Base-by-base conservation (phyloP, 2,797 vertebrate species). In the Pelobates cultripes region DNA sequence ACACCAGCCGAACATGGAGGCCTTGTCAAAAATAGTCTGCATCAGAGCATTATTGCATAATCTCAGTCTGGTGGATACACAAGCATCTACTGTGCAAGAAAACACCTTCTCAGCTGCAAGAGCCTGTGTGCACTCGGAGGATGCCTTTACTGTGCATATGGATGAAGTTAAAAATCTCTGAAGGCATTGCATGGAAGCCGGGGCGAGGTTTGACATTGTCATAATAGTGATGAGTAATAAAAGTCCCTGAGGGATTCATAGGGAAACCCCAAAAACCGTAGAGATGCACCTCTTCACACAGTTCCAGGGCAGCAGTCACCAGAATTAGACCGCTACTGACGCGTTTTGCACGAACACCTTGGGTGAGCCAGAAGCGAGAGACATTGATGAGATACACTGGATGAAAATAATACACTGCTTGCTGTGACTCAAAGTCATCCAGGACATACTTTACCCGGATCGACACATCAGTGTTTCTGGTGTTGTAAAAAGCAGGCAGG, bases 181-280 rank as follows among this genome's bases (percentile, higher is more conserved):
- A 94, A 67, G 98, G 97, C 98, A 99, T 99, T 3, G 97, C 97
- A 0, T 99, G 98, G 90, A 99, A 99, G 79, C 98, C 98, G 0
- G 98, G 98, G 1, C 97, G 94, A 5, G 98, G 98, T 91, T 99
- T 99, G 88, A 99, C 95, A 4, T 99, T 98, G 94, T 99, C 98
- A 0, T 99, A 99, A 90, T 99, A 99, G 83, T 99, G 98, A 86
- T 99, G 98, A 4, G 97, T 98, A 88, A 98, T 96, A 89, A 96
- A 97, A 89, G 96, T 93, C 81, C 98, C 97, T 0, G 95, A 94
- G 83, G 97, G 97, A 92, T 97, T 97, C 97, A 99, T 98, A 87
- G 97, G 96, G 85, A 99, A 99, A 0, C 96, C 96, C 98, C 98
- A 99, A 90, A 99, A 99, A 71, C 98, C 98, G 0, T 99, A 99